Conservation (phyloP, 2,888 invertebrate species). For the Chelonus formosanus region DNA sequence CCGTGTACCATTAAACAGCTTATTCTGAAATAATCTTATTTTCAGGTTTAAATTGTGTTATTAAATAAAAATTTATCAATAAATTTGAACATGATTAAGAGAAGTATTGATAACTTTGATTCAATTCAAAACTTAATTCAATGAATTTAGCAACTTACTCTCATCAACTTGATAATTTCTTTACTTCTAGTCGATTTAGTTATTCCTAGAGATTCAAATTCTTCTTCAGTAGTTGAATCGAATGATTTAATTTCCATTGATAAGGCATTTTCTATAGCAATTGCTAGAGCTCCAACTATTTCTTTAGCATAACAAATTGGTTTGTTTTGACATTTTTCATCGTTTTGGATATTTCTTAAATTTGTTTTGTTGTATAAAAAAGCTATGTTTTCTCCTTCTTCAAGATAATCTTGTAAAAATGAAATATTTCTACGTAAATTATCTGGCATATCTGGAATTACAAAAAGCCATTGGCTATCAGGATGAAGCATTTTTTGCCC, state of each 20-base stretch:
- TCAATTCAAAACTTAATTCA: too few relatives aligned
- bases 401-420: constrained; percentile 69
- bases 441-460: constrained; percentile 72
- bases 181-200: constrained; percentile 74
- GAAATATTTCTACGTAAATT: constrained; percentile 67
- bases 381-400: constrained; percentile 84
- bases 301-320: constrained; percentile 76
- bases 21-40: constrained; percentile 29
- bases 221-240: constrained; percentile 81
- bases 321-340: constrained; percentile 70
- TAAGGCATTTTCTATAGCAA: constrained; percentile 75
- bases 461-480: constrained; percentile 83
- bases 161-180: constrained; percentile 73
- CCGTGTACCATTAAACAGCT: constrained; percentile 30
- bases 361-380: constrained; percentile 77
- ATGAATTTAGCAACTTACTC: constrained; percentile 65
- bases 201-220: constrained; percentile 83
- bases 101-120: too few relatives aligned
- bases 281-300: constrained; percentile 72
- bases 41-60: neutral
- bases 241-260: constrained; percentile 77
- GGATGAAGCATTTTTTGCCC: constrained; percentile 75
- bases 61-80: too few relatives aligned
- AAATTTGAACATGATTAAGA: too few relatives aligned
- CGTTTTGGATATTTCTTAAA: constrained; percentile 42